These are phyloP conservation scores for Taeniopygia guttata DNA, from an alignment of 2,797 vertebrate genomes.

Conservation along the genomic window DNA sequence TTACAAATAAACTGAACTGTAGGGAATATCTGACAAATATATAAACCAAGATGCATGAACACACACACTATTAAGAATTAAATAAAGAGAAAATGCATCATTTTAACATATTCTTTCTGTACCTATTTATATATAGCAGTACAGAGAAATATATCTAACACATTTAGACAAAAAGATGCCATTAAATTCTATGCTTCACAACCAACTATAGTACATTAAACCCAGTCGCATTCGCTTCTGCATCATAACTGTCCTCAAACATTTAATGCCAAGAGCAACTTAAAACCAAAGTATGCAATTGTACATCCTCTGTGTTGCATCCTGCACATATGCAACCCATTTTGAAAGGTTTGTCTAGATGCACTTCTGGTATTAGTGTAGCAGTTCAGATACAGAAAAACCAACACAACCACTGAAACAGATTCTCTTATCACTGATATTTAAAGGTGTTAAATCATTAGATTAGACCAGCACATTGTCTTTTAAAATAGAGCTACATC, in stretches of 20 bases:
- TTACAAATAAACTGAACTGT: slow-evolving; percentile 16
- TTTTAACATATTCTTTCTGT: background rate
- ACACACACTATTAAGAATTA: background rate
- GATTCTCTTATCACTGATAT: background rate
- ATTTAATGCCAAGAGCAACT: background rate
- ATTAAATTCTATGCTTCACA: background rate
- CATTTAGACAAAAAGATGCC: background rate
- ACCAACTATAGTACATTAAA: background rate
- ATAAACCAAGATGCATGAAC: background rate
- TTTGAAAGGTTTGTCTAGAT: background rate
- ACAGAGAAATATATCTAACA: background rate
- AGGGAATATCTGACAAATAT: background rate
- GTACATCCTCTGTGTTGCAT: background rate
- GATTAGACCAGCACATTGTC: background rate
- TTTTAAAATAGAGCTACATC: background rate
- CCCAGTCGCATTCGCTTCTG: background rate
- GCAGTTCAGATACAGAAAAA: background rate
- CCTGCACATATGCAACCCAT: background rate
- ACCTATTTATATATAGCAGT: background rate
- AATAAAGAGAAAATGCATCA: background rate
- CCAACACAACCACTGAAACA: background rate
- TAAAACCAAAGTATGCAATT: background rate
- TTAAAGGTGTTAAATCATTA: background rate
- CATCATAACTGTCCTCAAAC: background rate
- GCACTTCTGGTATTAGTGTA: background rate